Conservation (phyloP, 1,140 invertebrate genomes). For the Asobara japonica region DNA sequence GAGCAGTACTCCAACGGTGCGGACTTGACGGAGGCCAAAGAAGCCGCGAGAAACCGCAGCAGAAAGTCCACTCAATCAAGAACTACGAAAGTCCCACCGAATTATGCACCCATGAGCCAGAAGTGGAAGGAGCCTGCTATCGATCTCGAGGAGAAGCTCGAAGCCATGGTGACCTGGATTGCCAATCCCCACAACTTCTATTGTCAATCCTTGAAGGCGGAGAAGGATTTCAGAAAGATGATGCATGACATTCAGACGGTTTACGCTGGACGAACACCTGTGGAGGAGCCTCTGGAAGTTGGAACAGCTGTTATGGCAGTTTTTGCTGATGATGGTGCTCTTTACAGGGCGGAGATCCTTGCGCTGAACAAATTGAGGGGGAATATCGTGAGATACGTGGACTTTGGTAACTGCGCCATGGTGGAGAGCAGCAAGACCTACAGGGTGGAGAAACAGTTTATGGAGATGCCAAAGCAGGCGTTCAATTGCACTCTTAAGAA, state of each 20-base stretch:
- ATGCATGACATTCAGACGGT: conserved; percentile 76
- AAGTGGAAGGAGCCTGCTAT: conserved; percentile 55
- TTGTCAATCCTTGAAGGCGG: conserved; percentile 65
- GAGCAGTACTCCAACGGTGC: conserved; percentile 46
- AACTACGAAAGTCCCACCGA: conserved; percentile 28
- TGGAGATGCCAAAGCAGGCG: conserved; percentile 76
- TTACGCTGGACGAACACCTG: conserved; percentile 69
- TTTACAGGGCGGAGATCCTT: conserved; percentile 74
- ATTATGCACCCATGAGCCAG: conserved; percentile 57
- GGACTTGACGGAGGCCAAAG: conserved; percentile 46
- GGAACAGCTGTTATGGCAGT: conserved; percentile 74
- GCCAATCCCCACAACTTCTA: conserved; percentile 76
- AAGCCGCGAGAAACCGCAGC: conserved; percentile 29
- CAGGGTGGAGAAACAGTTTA: conserved; percentile 73
- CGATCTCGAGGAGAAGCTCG: conserved; percentile 48
- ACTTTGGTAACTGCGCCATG: conserved; percentile 77
- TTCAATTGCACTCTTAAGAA: conserved; percentile 73
- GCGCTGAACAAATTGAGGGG: conserved; percentile 67
- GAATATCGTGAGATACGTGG: conserved; percentile 75
- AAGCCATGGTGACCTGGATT: conserved; percentile 71
- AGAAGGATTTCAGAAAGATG: conserved; percentile 71
- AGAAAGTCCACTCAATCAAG: background rate
- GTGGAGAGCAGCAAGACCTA: conserved; percentile 73
- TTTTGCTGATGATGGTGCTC: conserved; percentile 74
- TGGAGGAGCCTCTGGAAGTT: conserved; percentile 45